Conservation (phyloP, 2,113 vertebrate species). For the Mirza zaza region DNA sequence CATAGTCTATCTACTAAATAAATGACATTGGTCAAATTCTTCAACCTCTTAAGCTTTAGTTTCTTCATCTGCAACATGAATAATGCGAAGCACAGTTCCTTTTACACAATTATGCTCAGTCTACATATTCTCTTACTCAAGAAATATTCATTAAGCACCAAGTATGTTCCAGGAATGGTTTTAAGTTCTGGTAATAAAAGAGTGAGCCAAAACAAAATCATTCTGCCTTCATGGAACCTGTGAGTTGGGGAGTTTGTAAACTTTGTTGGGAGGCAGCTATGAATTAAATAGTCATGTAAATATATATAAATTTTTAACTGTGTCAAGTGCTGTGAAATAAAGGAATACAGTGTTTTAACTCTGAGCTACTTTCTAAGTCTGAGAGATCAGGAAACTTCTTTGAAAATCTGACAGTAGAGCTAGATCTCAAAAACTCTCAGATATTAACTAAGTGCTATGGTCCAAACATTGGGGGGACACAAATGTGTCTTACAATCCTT, state of each 20-base stretch:
- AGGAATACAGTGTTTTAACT: not conserved
- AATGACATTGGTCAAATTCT: not conserved
- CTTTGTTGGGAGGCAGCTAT: not conserved
- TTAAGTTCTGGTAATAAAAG: not conserved
- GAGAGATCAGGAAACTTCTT: not conserved
- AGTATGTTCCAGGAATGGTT: not conserved
- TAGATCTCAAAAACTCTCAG: not conserved
- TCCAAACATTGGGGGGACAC: not conserved
- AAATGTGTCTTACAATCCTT: not conserved
- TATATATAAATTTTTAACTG: not conserved
- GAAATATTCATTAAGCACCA: not conserved
- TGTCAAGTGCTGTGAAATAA: not conserved
- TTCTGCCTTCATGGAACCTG: not conserved
- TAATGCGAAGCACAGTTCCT: not conserved
- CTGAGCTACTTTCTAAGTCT: not conserved
- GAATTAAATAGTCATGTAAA: not conserved
- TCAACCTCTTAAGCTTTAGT: slow-evolving; percentile 2
- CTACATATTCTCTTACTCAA: not conserved
- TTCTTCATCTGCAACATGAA: not conserved
- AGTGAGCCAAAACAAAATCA: not conserved
- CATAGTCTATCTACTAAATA: not conserved
- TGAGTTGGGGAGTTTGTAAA: not conserved
- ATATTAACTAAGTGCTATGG: not conserved
- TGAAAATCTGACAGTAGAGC: not conserved
- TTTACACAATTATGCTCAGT: not conserved